A percentile compares a stretch with the other conserved stretches of the same genome.
Conservation (phyloP, 2,888 invertebrate genomes). For the Hoplodrina ambigua region DNA sequence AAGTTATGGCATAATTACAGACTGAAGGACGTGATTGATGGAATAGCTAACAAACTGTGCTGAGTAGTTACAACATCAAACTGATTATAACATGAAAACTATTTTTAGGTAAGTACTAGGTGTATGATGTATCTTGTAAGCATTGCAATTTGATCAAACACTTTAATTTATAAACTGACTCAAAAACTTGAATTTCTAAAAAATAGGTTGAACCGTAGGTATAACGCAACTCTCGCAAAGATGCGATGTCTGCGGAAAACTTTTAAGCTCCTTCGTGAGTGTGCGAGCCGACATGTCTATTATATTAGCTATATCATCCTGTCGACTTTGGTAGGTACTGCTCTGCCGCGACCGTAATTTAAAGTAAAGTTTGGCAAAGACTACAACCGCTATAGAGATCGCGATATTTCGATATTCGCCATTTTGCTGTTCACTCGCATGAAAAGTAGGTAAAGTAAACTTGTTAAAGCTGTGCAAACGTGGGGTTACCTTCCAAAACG, state of each 20-base stretch:
- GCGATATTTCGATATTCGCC: slow-evolving; percentile 33
- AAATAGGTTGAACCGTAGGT: neutral
- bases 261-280: slow-evolving; percentile 24
- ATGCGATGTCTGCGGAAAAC: slow-evolving; percentile 16
- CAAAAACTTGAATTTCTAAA: slow-evolving; percentile 5
- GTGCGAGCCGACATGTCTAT: slow-evolving; percentile 35
- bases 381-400: slow-evolving; percentile 40
- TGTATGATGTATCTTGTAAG: neutral
- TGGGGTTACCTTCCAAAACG: slow-evolving; percentile 55
- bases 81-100: slow-evolving; percentile 11
- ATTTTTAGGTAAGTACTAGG: neutral
- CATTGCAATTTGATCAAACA: neutral
- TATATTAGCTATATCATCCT: slow-evolving; percentile 34
- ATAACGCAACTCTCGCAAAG: slow-evolving; percentile 6
- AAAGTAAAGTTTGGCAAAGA: slow-evolving; percentile 30
- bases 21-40: slow-evolving; percentile 56
- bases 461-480: slow-evolving; percentile 73
- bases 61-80: slow-evolving; percentile 32
- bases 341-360: slow-evolving; percentile 42
- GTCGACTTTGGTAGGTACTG: slow-evolving; percentile 30
- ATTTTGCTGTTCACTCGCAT: slow-evolving; percentile 40
- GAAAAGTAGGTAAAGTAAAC: slow-evolving; percentile 72
- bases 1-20: slow-evolving; percentile 62
- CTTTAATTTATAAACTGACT: neutral
- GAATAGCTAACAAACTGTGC: slow-evolving; percentile 31